Base-by-base conservation (phyloP, 2,113 vertebrate species). In the Pomatostomus ruficeps region DNA sequence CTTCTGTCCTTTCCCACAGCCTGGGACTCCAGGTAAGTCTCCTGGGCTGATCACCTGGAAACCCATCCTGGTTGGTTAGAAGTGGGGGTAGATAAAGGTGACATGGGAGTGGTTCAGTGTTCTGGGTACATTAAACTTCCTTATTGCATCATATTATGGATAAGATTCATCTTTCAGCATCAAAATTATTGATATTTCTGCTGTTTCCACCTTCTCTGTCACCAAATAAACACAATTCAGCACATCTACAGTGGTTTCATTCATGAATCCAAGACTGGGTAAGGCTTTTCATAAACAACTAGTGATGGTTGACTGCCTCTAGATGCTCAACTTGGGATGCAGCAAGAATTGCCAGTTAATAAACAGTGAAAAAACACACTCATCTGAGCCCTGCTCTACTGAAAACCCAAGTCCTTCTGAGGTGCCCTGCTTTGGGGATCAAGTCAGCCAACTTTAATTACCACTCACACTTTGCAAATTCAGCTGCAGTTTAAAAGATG, bases 91-190 rank as follows among this genome's bases (percentile, higher is more conserved):
- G 33, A 72, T 22, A 46, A 57, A 62, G 28, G 10, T 36, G 6
- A 54, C 11, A 54, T 0, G 0, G 38, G 35, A 66, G 13, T 10
- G 7, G 20, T 20, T 62, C 3, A 3, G 6, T 11, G 5, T 45
- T 81, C 55, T 71, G n/a, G 8, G 8, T 77, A 48, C 9, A 31
- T 61, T 31, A 61, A 75, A 68, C 18, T 71, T 55, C 33, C 63
- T 79, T 51, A 57, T 51, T 83, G 23, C 43, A 58, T 29, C 40
- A 9, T 25, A 38, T 45, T 35, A 52, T 7, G 11, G 26, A 88
- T 35, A 43, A 54, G 8, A 68, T 46, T 55, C 0, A 22, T 58
- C 23, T 59, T 94, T 46, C 45, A 76, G 36, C 26, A 51, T 15
- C 28, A 68, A 84, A 76, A 65, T 15, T 1, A 58, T 54, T 2